These are phyloP conservation scores for Temnothorax nylanderi DNA, from an alignment of 1,140 invertebrate genomes.

Conservation along the genomic window DNA sequence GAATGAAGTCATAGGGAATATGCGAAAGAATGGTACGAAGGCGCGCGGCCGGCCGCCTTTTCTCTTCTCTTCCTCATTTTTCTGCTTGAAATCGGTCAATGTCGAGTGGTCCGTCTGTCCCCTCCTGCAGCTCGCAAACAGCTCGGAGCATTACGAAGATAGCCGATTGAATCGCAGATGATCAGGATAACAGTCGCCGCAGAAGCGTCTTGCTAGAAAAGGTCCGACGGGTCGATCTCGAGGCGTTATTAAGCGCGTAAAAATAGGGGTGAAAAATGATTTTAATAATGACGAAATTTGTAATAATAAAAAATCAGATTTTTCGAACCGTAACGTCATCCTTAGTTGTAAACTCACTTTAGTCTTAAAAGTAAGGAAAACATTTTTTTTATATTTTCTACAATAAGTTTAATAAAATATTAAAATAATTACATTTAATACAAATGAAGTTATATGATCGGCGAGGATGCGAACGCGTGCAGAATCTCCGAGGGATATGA, in stretches of 20 bases:
- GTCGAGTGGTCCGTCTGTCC: conserved; percentile 34
- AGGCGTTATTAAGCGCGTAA: neutral
- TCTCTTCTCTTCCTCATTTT: conserved; percentile 64
- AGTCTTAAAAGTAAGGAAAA: neutral
- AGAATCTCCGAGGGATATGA: neutral
- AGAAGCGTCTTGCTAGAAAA: conserved; percentile 62
- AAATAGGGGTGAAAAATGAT: neutral
- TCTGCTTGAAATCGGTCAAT: conserved; percentile 46
- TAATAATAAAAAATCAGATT: neutral
- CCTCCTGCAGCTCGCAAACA: conserved; percentile 43
- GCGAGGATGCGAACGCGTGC: neutral
- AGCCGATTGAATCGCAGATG: conserved; percentile 78
- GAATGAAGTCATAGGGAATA: neutral
- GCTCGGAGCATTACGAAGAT: conserved; percentile 79
- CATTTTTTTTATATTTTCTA: neutral
- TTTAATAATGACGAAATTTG: neutral
- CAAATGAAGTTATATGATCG: neutral
- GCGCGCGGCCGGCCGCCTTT: conserved; percentile 9
- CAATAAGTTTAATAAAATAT: neutral
- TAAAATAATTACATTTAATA: neutral
- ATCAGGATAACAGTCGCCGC: conserved; percentile 76
- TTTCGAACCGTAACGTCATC: neutral
- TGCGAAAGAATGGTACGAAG: neutral
- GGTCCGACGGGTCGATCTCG: neutral
- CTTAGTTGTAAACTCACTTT: neutral